Evolutionary conservation across 1,140 invertebrate species (phyloP).

Genomic region (Drosophila eugracilis): DNA sequence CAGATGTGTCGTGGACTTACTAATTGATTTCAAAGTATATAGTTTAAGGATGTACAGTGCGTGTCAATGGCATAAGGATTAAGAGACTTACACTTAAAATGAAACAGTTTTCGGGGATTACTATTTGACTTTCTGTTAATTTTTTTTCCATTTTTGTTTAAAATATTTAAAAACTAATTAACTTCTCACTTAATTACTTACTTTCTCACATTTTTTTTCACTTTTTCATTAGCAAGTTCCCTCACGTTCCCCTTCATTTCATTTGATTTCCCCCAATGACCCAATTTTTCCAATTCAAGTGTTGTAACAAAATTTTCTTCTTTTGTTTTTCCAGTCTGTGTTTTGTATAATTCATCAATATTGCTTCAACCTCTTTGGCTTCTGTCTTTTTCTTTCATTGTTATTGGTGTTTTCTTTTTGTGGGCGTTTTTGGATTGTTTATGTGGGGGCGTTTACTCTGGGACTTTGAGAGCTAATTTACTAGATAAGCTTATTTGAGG

Average conservation of each 20-base stretch:
- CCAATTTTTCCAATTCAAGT: slow-evolving; percentile 55
- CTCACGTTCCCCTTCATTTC: slow-evolving; percentile 35
- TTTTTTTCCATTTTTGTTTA: too few relatives aligned
- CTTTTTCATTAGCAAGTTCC: slow-evolving; percentile 8
- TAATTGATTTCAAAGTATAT: slow-evolving; percentile 45
- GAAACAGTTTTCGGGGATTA: too few relatives aligned
- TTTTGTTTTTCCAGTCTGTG: slow-evolving; percentile 23
- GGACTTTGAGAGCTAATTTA: slow-evolving; percentile 19
- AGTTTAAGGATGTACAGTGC: neutral
- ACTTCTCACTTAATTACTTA: neutral
- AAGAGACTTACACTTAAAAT: neutral
- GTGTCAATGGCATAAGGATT: neutral
- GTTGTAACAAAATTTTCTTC: slow-evolving; percentile 54
- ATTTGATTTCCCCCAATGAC: slow-evolving; percentile 39
- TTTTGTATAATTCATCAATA: slow-evolving; percentile 72
- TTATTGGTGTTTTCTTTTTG: slow-evolving; percentile 35
- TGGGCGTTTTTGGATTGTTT: slow-evolving; percentile 39
- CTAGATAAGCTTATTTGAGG: slow-evolving; percentile 12
- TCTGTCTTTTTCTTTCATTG: slow-evolving; percentile 31
- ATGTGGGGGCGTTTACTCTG: slow-evolving; percentile 43
- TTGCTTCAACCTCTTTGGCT: slow-evolving; percentile 48
- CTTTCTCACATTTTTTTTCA: slow-evolving; percentile 7
- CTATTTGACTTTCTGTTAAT: too few relatives aligned
- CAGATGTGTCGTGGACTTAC: slow-evolving; percentile 24
- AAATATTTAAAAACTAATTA: neutral